These are phyloP conservation scores for Hypena proboscidalis DNA, from an alignment of 2,888 invertebrate genomes.

Conservation along the genomic window DNA sequence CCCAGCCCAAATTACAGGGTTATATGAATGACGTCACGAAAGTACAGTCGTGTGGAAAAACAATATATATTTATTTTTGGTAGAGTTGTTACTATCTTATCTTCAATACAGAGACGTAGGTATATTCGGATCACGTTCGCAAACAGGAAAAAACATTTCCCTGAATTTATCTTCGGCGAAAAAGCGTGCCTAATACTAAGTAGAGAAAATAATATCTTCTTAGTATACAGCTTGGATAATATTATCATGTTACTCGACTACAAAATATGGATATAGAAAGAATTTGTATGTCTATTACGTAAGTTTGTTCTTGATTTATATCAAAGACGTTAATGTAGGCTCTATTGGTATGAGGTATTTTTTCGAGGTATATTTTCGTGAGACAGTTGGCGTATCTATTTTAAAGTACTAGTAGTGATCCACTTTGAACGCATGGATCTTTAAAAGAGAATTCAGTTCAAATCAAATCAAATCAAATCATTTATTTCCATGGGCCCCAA, in stretches of 20 bases:
- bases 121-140: conserved; percentile 31
- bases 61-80: neutral
- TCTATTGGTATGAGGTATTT: too few species aligned
- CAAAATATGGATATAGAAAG: conserved; percentile 3
- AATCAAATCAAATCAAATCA: too few species aligned
- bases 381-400: too few species aligned
- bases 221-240: conserved; percentile 8
- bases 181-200: conserved; percentile 20
- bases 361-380: too few species aligned
- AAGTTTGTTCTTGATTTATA: conserved; percentile 3
- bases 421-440: too few species aligned
- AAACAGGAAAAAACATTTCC: conserved; percentile 44
- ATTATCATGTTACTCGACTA: conserved; percentile 12
- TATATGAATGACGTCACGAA: neutral
- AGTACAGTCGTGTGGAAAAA: neutral
- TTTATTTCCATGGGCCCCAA: too few species aligned
- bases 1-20: conserved; percentile 1
- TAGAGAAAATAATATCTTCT: conserved; percentile 23
- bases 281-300: conserved; percentile 4
- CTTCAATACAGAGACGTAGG: conserved; percentile 4
- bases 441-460: too few species aligned
- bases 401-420: too few species aligned
- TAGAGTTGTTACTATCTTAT: conserved; percentile 8
- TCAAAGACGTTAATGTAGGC: neutral
- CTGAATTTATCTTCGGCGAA: conserved; percentile 32